Base-by-base conservation (phyloP, 2,888 invertebrate species). In the Stegana nigrithorax region DNA sequence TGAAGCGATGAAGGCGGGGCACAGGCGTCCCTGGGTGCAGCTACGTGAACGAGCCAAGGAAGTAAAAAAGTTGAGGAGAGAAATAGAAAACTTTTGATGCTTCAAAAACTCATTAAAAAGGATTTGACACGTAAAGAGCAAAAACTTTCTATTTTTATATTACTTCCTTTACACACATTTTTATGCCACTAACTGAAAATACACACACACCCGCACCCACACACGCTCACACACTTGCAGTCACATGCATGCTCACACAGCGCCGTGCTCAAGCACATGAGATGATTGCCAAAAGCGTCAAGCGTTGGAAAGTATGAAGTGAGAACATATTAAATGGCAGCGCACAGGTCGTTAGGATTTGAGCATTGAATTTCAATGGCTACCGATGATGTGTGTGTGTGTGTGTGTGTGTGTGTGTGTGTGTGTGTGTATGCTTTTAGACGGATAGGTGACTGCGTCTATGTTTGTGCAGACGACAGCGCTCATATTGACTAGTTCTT, bases 81-180 rank as follows among this genome's bases (percentile, higher is more conserved):
- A 73, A 78, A 79, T 73, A 71, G 72, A 72, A 76, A 79, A 80
- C 76, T 80, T 81, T 72, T 79, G 81, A 81, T 79, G 81, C 76
- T 72, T 69, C 75, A 65, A 67, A 80, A 81, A 80, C 80, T 80
- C 80, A 81, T 80, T 80, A 80, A 80, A 81, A 80, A 78, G 79
- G 80, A 80, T 81, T 80, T 81, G 80, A 80, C 80, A 80, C 80
- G 80, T 81, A 78, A 79, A 79, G 75, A 78, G 80, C 72, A 72
- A 80, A 77, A 79, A 76, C 71, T 79, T 76, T 76, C 72, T 75
- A 70, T 76, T 80, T 78, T 78, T 77, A 73, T 76, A 78, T 76
- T 76, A 76, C 72, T 76, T 76, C 72, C 79, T 73, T 76, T 75
- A 74, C 21, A 32, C 32, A 78, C 75, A 77, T 77, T 78, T 75